Percentiles rank a stretch among this genome's conserved stretches.
Evolutionary conservation across 2,888 invertebrate genomes (phyloP).

Genomic region (Andrena haemorrhoa): DNA sequence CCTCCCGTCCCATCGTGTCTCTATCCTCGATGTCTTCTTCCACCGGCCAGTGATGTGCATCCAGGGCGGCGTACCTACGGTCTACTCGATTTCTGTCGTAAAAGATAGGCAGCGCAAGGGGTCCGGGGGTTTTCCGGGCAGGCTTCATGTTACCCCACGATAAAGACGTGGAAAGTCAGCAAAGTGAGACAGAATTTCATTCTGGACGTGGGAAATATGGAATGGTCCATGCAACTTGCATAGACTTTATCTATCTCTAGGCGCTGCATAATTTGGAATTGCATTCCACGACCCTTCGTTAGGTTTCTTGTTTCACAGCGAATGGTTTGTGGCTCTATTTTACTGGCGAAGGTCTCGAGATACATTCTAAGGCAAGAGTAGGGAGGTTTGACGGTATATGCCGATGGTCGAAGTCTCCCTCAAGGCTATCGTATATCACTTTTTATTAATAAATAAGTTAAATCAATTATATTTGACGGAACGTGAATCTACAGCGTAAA

Average conservation of each 20-base stretch:
- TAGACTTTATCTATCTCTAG: not conserved
- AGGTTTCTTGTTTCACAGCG: not conserved
- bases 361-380: not conserved
- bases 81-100: constrained; percentile 27
- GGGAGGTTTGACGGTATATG: too few relatives aligned
- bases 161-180: constrained; percentile 18
- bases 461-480: too few relatives aligned
- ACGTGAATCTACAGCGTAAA: too few relatives aligned
- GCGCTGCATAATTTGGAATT: too few relatives aligned
- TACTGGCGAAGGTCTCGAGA: not conserved
- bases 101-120: constrained; percentile 10
- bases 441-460: too few relatives aligned
- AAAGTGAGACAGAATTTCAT: not conserved
- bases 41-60: not conserved
- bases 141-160: not conserved
- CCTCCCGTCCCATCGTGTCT: constrained; percentile 9
- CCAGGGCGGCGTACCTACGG: not conserved
- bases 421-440: too few relatives aligned
- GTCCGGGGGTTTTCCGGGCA: not conserved
- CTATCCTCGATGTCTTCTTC: constrained; percentile 49
- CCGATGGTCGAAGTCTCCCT: too few relatives aligned
- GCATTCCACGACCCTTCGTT: too few relatives aligned
- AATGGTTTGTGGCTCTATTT: not conserved
- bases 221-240: not conserved
- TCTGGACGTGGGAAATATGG: not conserved